A percentile compares a stretch with the other conserved stretches of the same genome.
Conservation (phyloP, 2,888 invertebrate genomes). For the Archips crataeganus region DNA sequence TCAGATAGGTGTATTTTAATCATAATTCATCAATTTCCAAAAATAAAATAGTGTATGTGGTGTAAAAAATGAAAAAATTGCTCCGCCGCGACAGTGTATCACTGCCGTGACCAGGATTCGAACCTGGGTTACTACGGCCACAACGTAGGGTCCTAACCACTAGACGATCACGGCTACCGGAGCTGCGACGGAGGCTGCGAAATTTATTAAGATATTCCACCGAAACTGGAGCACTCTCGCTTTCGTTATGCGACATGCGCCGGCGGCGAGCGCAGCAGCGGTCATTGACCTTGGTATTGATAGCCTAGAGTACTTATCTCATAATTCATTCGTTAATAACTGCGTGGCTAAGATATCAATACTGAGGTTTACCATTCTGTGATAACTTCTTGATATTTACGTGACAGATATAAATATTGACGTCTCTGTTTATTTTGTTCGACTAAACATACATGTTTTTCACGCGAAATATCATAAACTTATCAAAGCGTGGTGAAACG, state of each 20-base stretch:
- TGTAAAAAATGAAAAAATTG: not conserved
- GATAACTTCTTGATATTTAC: not conserved
- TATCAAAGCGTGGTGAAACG: too few species aligned
- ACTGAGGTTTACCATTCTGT: too few species aligned
- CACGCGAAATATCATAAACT: too few species aligned
- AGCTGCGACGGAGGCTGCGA: conserved; percentile 52
- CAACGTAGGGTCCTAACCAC: conserved; percentile 91
- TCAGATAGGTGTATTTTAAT: too few species aligned
- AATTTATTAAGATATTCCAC: conserved; percentile 7
- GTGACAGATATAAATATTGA: too few species aligned
- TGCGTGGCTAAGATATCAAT: too few species aligned
- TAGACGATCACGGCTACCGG: conserved; percentile 89
- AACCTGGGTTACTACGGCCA: conserved; percentile 92
- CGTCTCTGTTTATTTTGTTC: too few species aligned
- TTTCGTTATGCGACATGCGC: conserved; percentile 14
- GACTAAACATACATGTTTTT: too few species aligned
- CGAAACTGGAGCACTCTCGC: conserved; percentile 37
- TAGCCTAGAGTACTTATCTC: not conserved
- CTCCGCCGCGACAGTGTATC: conserved; percentile 27
- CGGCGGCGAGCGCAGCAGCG: not conserved
- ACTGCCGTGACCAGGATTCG: conserved; percentile 90
- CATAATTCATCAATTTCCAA: not conserved
- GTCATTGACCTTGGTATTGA: conserved; percentile 3
- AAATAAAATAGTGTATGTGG: not conserved
- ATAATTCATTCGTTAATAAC: too few species aligned